Base-by-base conservation (phyloP, 1,140 invertebrate genomes). In the Drosophila sturtevanti region DNA sequence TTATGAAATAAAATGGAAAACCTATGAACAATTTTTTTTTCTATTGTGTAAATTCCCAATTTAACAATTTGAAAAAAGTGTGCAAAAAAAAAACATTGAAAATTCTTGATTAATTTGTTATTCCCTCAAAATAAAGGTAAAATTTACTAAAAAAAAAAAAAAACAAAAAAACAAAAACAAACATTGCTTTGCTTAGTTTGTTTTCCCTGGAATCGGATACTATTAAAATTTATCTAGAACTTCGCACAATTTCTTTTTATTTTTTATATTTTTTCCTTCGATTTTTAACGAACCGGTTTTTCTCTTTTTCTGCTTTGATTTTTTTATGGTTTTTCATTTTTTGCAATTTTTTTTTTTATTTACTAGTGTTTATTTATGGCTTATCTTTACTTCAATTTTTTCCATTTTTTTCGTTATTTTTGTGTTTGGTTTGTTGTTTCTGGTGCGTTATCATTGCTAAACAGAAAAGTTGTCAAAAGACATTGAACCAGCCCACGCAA, bases 231-330 rank as follows among this genome's bases (percentile, higher is more conserved):
- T 60, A 75, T 78, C 63, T 77, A 76, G 48, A 72, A 60, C 82
- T 82, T 87, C 79, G 63, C 82, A 87, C 74, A 81, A 79, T 86
- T 76, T 66, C 68, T 74, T 63, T 69, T 70, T 76, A 68, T 48
- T 48, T 21, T 48, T 10, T 48, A 48, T 48, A 10, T 48, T 48
- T 48, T 4, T 35, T 18, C 16, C 10, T 48, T 48, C 16, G 41
- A 10, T 48, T 60, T 56, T 56, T 34, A 56, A 56, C 54, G 27
- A 56, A 56, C 54, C 54, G 54, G 54, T 56, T 56, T 56, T 56
- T 4, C 14, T 34, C 34, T 31, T 6, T 55, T 31, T 55, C 6
- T 31, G 60, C 35, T 59, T 68, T 70, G 72, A 64, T 66, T 61
- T 37, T 66, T 75, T 65, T 69, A 48, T 48, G 41, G 60, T 37